Percentiles rank a stretch among this genome's conserved stretches.
phyloP scores from a whole-genome alignment of 2,113 vertebrate species.

The Nothocercus julius region DNA sequence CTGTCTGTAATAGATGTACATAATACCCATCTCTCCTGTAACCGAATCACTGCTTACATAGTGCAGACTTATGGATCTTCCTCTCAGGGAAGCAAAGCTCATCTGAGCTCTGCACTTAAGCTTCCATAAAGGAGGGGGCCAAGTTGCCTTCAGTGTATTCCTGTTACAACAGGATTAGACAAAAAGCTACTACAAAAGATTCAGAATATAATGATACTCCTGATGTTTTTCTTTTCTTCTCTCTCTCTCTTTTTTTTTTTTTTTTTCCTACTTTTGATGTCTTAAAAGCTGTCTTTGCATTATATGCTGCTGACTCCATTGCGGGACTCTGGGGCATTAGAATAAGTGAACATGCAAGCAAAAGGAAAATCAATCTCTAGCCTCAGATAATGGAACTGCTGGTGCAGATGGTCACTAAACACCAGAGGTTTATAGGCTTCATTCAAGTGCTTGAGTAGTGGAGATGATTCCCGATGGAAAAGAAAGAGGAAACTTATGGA shows the following conservation, averaged over 20 bases:
- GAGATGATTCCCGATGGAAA: constrained; percentile 31
- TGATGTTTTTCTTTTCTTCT: neutral
- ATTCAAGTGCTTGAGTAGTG: constrained; percentile 12
- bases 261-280: constrained; percentile 25
- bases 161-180: constrained; percentile 38
- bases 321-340: constrained; percentile 64
- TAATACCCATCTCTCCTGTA: neutral
- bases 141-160: neutral
- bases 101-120: constrained; percentile 2
- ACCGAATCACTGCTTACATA: neutral
- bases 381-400: constrained; percentile 61
- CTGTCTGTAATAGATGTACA: neutral
- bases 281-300: constrained; percentile 47
- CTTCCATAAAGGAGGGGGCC: neutral
- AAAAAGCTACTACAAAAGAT: constrained; percentile 31
- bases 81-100: neutral
- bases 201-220: constrained; percentile 39
- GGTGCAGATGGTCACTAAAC: constrained; percentile 69
- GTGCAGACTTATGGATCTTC: neutral
- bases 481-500: neutral
- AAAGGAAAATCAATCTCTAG: constrained; percentile 72
- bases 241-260: too few species aligned
- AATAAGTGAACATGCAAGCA: constrained; percentile 61
- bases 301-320: constrained; percentile 28
- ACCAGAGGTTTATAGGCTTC: constrained; percentile 25